Evolutionary conservation across 2,797 vertebrate species (phyloP), one percentile per base, ranked within the genome.

Genomic region (Scarus forsteni): DNA sequence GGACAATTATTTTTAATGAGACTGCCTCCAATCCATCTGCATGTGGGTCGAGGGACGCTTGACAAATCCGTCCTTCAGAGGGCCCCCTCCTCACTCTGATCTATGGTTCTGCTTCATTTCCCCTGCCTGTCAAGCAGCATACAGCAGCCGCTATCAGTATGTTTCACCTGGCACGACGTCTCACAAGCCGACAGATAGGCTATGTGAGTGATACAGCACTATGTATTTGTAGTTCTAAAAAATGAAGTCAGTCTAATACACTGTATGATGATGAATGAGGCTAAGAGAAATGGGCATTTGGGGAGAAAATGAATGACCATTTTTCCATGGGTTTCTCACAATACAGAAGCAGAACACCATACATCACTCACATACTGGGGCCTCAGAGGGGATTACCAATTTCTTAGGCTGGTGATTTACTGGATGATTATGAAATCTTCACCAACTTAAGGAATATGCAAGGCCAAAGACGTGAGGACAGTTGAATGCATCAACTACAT

Each of bases 1-100:
- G 90, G 88, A 88, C 87, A 89, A 91, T 90, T 91, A 92, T 92
- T 89, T 87, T 88, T 92, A 92, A 93, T 92, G 86, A 91, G 88
- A 87, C 80, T 80, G 59, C 85, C 77, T 85, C 74, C 66, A 74
- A 89, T 90, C 87, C 79, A 91, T 92, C 88, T 92, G 88, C 89
- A 89, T 92, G 85, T 85, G 78, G 83, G 86, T 85, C 61, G 70
- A 73, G 84, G 80, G 77, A 79, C 54, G 73, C 85, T 89, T 89
- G 88, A 87, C 81, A 86, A 91, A 92, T 90, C 81, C 43, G 78
- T 89, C 88, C 86, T 90, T 90, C 89, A 87, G 79, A 84, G 67
- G 56, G 70, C 77, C 71, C 70, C 79, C 80, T 87, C 70, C 60
- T 84, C 69, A 67, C 76, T 85, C 85, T 87, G 87, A 89, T 90